phyloP scores from a whole-genome alignment of 2,888 invertebrate genomes.

The Spialia ferax region DNA sequence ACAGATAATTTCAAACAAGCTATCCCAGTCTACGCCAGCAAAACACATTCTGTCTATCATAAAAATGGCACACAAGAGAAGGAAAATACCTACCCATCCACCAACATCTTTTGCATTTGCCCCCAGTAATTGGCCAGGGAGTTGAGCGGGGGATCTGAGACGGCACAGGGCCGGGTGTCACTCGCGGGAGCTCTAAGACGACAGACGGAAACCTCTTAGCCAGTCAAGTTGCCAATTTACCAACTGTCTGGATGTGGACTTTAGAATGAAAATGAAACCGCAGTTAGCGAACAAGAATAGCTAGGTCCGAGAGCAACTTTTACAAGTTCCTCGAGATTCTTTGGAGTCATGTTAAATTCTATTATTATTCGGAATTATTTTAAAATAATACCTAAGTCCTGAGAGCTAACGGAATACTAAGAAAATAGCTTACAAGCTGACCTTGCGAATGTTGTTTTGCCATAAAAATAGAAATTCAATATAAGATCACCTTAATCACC shows the following conservation, averaged over 20 bases:
- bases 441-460: too few relatives aligned
- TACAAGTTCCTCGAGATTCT: not conserved
- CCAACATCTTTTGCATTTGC: slow-evolving; percentile 21
- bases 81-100: not conserved
- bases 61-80: not conserved
- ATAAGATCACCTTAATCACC: too few relatives aligned
- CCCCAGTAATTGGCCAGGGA: slow-evolving; percentile 29
- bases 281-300: not conserved
- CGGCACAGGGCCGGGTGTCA: slow-evolving; percentile 12
- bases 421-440: too few relatives aligned
- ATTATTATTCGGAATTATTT: too few relatives aligned
- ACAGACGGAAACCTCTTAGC: slow-evolving; percentile 35
- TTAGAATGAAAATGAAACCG: slow-evolving; percentile 9
- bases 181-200: slow-evolving; percentile 29
- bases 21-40: not conserved
- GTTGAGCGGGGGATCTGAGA: not conserved
- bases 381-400: too few relatives aligned
- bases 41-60: not conserved
- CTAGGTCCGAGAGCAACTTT: not conserved
- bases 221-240: slow-evolving; percentile 33
- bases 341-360: too few relatives aligned
- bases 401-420: too few relatives aligned
- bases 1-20: not conserved
- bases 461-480: too few relatives aligned
- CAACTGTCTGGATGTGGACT: slow-evolving; percentile 26